Evolutionary conservation across 2,797 vertebrate species (phyloP).

Genomic region (Kryptolebias ocellatus): DNA sequence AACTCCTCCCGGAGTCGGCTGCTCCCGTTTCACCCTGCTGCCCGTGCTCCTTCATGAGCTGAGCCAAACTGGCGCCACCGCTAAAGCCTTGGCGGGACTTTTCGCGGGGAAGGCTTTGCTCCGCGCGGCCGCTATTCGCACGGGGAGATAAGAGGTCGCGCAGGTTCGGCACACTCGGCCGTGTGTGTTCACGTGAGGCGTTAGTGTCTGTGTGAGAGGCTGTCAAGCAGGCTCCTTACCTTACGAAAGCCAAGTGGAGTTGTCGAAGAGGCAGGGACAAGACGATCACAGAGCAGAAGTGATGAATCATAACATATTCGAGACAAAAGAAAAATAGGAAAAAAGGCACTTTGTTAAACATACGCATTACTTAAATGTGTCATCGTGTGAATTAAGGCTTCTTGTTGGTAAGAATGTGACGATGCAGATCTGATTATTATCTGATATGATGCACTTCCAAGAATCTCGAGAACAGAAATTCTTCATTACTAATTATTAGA

Average conservation of each 20-base stretch:
- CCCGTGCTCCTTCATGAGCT: constrained; percentile 74
- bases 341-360: constrained; percentile 95
- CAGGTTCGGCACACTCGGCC: constrained; percentile 53
- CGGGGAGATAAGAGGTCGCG: constrained; percentile 65
- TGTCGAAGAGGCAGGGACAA: constrained; percentile 66
- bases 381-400: background rate
- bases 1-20: constrained; percentile 20
- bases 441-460: background rate
- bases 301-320: constrained; percentile 35
- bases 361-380: constrained; percentile 14
- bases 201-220: constrained; percentile 77
- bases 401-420: background rate
- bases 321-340: constrained; percentile 46
- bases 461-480: background rate
- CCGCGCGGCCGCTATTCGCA: constrained; percentile 15
- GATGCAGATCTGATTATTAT: constrained; percentile 2
- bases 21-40: constrained; percentile 47
- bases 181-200: constrained; percentile 42
- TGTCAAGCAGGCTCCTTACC: constrained; percentile 96
- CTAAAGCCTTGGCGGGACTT: constrained; percentile 9
- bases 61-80: constrained; percentile 67
- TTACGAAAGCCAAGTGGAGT: constrained; percentile 95
- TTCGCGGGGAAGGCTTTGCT: constrained; percentile 25
- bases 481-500: background rate
- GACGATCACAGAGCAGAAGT: constrained; percentile 34